Conservation (phyloP, 2,888 invertebrate species). For the Scaptomyza parva region DNA sequence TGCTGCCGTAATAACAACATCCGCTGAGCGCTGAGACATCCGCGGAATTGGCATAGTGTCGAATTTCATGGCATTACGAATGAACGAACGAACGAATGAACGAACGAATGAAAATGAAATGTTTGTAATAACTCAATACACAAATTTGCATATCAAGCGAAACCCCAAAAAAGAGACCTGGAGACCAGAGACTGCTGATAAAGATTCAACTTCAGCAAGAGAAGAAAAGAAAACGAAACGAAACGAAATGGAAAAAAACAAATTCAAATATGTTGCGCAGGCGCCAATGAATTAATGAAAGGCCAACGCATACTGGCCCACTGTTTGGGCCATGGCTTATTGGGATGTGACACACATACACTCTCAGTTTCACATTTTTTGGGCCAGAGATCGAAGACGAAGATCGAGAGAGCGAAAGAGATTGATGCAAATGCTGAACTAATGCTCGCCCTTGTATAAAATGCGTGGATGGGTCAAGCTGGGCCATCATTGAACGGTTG, state of each 20-base stretch:
- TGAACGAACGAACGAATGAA: no score
- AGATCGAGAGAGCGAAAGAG: neutral
- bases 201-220: slow-evolving; percentile 24
- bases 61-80: slow-evolving; percentile 53
- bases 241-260: slow-evolving; percentile 1
- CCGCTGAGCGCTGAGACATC: slow-evolving; percentile 43
- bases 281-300: slow-evolving; percentile 64
- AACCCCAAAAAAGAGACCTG: neutral
- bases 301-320: slow-evolving; percentile 49
- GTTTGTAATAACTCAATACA: slow-evolving; percentile 59
- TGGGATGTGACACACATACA: slow-evolving; percentile 40
- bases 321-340: slow-evolving; percentile 41
- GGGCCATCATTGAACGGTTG: slow-evolving; percentile 82
- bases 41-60: slow-evolving; percentile 36
- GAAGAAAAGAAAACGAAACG: neutral
- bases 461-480: slow-evolving; percentile 74
- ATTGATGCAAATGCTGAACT: slow-evolving; percentile 24
- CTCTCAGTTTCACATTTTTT: neutral
- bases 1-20: slow-evolving; percentile 39
- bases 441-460: slow-evolving; percentile 79
- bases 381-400: neutral
- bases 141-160: slow-evolving; percentile 61
- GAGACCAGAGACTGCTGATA: slow-evolving; percentile 21
- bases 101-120: no score
- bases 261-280: slow-evolving; percentile 63